These are phyloP conservation scores for Mus spretus DNA, from an alignment of 2,797 vertebrate genomes.

Conservation along the genomic window DNA sequence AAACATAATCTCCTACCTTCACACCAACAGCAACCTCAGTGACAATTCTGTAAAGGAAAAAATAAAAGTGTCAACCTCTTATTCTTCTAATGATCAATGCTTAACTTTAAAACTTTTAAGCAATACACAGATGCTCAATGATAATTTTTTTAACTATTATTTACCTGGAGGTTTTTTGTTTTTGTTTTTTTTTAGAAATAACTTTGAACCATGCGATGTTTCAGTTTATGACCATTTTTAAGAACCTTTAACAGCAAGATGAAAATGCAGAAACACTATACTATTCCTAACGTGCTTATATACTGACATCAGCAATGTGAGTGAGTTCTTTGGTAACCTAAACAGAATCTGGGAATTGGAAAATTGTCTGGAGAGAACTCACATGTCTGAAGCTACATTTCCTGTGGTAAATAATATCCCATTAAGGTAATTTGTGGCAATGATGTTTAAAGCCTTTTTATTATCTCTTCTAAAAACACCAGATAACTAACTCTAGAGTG, in stretches of 20 bases:
- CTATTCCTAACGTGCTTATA: neutral
- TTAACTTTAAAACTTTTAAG: slow-evolving; percentile 50
- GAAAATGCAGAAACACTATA: slow-evolving; percentile 11
- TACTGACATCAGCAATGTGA: slow-evolving; percentile 6
- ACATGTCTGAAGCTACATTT: slow-evolving; percentile 32
- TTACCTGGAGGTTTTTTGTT: neutral
- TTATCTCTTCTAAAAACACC: neutral
- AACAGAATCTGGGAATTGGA: neutral
- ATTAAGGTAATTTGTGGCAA: neutral
- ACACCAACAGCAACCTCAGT: slow-evolving; percentile 98
- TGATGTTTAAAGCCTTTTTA: neutral
- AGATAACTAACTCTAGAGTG: neutral
- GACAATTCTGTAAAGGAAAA: slow-evolving; percentile 92
- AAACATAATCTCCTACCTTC: slow-evolving; percentile 93
- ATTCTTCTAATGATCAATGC: neutral
- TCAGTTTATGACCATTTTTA: neutral
- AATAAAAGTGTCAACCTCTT: slow-evolving; percentile 60
- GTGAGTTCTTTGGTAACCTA: slow-evolving; percentile 17
- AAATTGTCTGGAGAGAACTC: neutral
- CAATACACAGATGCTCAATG: neutral
- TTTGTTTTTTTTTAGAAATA: neutral
- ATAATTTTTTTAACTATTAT: neutral
- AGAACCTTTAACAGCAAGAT: neutral
- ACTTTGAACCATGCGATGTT: neutral
- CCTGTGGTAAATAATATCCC: neutral